Conservation (phyloP, 2,888 invertebrate genomes). For the Strigamia maritima region DNA sequence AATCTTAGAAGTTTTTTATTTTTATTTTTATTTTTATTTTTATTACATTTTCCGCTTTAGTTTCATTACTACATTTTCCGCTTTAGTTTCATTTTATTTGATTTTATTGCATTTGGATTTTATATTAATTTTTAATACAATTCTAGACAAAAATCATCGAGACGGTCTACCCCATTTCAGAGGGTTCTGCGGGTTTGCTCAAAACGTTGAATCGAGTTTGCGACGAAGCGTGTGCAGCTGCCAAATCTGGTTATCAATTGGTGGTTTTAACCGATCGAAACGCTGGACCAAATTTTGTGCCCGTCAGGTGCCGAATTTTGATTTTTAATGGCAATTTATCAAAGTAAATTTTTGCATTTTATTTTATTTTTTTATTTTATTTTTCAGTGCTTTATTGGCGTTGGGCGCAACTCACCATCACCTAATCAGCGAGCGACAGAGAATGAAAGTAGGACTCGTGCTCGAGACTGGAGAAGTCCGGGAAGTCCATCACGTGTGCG, state of each 20-base stretch:
- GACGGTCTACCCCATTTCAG: constrained; percentile 75
- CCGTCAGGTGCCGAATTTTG: constrained; percentile 53
- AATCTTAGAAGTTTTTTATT: too few relatives aligned
- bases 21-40: too few relatives aligned
- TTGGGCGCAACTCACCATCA: constrained; percentile 93
- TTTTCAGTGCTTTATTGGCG: constrained; percentile 70
- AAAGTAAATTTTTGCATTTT: not conserved
- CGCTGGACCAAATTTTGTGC: constrained; percentile 55
- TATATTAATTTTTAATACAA: not conserved
- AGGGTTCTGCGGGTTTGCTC: constrained; percentile 71
- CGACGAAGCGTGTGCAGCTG: constrained; percentile 75
- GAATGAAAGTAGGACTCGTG: constrained; percentile 93
- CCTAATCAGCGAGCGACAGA: constrained; percentile 85
- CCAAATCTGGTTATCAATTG: constrained; percentile 72
- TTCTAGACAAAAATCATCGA: constrained; percentile 73
- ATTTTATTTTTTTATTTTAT: constrained; percentile 21
- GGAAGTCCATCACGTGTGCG: constrained; percentile 91
- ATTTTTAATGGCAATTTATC: too few relatives aligned
- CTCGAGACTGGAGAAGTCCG: constrained; percentile 95
- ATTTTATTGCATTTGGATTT: not conserved
- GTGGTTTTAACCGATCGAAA: constrained; percentile 77
- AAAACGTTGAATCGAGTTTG: constrained; percentile 77
- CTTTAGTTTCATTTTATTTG: not conserved
- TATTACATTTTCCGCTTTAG: not conserved
- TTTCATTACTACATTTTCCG: not conserved